Conservation (phyloP, 2,888 invertebrate genomes). For the Sinopyrophorus schimmeli region DNA sequence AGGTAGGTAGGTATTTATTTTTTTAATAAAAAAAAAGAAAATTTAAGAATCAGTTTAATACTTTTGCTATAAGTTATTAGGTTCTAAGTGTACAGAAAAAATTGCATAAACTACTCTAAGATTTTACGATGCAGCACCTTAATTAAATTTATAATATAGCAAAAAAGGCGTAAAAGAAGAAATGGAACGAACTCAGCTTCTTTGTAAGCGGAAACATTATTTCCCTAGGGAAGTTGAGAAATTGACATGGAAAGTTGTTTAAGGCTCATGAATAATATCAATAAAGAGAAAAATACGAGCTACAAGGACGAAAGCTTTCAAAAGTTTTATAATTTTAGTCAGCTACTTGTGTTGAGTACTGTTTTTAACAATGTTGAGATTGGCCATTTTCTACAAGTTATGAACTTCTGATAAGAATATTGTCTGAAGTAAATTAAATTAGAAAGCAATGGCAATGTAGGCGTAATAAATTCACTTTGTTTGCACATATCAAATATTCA, state of each 20-base stretch:
- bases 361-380: slow-evolving; percentile 21
- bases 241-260: slow-evolving; percentile 48
- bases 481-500: slow-evolving; percentile 17
- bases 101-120: slow-evolving; percentile 9
- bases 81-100: too few relatives aligned
- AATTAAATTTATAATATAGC: slow-evolving; percentile 45
- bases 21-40: too few relatives aligned
- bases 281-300: slow-evolving; percentile 28
- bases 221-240: slow-evolving; percentile 41
- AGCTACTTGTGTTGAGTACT: slow-evolving; percentile 9
- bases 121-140: slow-evolving; percentile 39
- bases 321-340: slow-evolving; percentile 23
- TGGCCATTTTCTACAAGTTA: slow-evolving; percentile 14
- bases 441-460: slow-evolving; percentile 19
- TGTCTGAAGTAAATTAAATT: slow-evolving; percentile 13
- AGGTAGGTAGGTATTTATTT: too few relatives aligned
- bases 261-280: slow-evolving; percentile 44
- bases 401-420: slow-evolving; percentile 18
- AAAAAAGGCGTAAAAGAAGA: slow-evolving; percentile 36
- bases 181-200: slow-evolving; percentile 32
- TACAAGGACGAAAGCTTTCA: slow-evolving; percentile 13
- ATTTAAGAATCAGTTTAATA: too few relatives aligned
- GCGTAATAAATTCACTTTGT: slow-evolving; percentile 9
- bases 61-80: too few relatives aligned
- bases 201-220: slow-evolving; percentile 37